A percentile compares a stretch with the other conserved stretches of the same genome.
phyloP scores from a whole-genome alignment of 2,113 vertebrate genomes.

The Cyanistes caeruleus region DNA sequence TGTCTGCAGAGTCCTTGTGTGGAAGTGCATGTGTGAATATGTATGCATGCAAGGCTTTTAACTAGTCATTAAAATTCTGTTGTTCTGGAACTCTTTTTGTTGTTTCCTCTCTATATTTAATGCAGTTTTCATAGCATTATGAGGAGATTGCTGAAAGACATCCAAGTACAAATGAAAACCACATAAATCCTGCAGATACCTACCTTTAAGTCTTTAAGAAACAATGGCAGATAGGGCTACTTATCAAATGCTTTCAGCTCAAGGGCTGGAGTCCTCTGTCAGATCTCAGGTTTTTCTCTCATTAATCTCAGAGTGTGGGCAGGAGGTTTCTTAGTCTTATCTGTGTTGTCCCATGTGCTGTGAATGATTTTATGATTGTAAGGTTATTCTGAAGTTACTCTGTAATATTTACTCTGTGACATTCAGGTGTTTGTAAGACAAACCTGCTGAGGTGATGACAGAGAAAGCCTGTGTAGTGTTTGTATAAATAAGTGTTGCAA shows the following conservation, averaged over 20 bases:
- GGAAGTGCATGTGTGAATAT: neutral
- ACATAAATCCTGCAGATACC: neutral
- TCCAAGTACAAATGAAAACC: neutral
- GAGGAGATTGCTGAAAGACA: neutral
- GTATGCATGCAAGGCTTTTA: neutral
- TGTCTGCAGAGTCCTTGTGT: neutral
- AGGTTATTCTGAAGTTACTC: neutral
- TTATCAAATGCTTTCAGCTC: neutral
- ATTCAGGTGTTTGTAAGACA: neutral
- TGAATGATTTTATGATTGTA: neutral
- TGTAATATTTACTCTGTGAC: neutral
- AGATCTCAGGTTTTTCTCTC: neutral
- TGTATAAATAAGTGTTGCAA: neutral
- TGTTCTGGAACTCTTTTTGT: neutral
- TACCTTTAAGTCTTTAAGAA: neutral
- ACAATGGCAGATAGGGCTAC: neutral
- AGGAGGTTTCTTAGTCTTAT: neutral
- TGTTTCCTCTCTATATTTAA: neutral
- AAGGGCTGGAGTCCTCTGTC: neutral
- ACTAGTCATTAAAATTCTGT: neutral
- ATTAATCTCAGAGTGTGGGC: neutral
- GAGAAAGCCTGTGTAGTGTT: neutral
- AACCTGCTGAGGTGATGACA: neutral
- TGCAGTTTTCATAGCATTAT: neutral
- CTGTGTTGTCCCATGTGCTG: neutral